Conservation (phyloP, 1,140 invertebrate genomes). For the Drosophila bifasciata region DNA sequence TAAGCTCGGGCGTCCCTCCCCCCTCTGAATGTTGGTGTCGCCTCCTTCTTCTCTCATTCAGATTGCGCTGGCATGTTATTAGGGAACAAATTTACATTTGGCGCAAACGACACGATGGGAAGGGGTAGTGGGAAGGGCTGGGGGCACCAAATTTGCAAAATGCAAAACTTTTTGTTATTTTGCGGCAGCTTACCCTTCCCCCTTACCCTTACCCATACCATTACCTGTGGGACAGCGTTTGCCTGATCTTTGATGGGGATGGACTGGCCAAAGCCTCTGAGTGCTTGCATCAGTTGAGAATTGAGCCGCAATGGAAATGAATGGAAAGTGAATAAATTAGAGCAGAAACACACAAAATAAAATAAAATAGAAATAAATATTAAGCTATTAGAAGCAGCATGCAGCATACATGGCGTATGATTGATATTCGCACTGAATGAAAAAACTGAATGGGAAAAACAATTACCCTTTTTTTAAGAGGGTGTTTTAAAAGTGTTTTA, state of each 20-base stretch:
- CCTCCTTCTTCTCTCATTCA: not conserved
- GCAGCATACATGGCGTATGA: too few species aligned
- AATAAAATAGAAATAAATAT: too few species aligned
- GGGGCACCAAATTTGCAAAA: conserved; percentile 33
- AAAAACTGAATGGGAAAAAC: too few species aligned
- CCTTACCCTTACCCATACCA: conserved; percentile 14
- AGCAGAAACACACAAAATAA: too few species aligned
- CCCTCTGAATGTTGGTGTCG: too few species aligned
- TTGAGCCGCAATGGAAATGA: too few species aligned
- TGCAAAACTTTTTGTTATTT: conserved; percentile 40
- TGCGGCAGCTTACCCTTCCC: conserved; percentile 19
- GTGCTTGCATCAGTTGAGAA: too few species aligned
- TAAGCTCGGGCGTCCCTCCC: not conserved
- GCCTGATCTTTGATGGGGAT: conserved; percentile 21
- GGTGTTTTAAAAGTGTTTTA: too few species aligned
- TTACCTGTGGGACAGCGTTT: conserved; percentile 21
- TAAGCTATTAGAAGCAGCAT: too few species aligned
- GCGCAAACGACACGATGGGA: not conserved
- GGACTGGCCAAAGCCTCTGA: conserved; percentile 4
- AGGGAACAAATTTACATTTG: conserved; percentile 39
- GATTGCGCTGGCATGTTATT: conserved; percentile 45
- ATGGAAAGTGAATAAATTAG: too few species aligned
- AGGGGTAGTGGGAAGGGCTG: conserved; percentile 2
- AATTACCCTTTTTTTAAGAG: too few species aligned
- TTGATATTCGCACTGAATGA: too few species aligned